Evolutionary conservation across 37 sponge, comb jelly and placozoan species (phyloP), one percentile per base, ranked within the genome.

Genomic region (Halisarca cf. caerulea): DNA sequence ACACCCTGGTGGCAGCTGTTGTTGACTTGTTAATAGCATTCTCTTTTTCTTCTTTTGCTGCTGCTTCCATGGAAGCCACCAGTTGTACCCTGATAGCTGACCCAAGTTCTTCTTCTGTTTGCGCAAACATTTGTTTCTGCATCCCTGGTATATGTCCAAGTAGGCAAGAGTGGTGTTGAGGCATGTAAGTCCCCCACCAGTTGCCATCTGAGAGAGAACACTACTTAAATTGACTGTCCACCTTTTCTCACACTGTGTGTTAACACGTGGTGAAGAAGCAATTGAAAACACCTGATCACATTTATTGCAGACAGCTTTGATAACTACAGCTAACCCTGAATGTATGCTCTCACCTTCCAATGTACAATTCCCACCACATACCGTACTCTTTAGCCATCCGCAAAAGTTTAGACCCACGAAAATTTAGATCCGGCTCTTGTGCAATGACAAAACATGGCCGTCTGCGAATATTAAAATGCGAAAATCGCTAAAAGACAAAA

Each of bases 151-250:
- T 59, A 23, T n/a, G n/a, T 81, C 82, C 45, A 85, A 3, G 20
- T 23, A 15, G 53, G 77, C 36, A 53, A 89, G 15, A 55, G 89
- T 42, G 7, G 55, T 60, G 39, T 84, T 34, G 36, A 89, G 59
- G 17, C 27, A 43, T 37, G 82, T 42, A n/a, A 66, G 82, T 1
- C 90, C 82, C 20, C 82, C 90, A 24, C 90, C 85, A 0, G 82
- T 80, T 15, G 66, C 5, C 85, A 89, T 80, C 51, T 89, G 82
- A 15, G 81, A 78, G 66, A 84, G 84, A 35, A 89, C 85, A 45
- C 78, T 85, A 51, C 73, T 72, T 24, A 79, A 27, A 24, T 84
- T 89, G 18, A 61, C 75, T 47, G 66, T 64, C 84, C 89, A 83
- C 34, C n/a, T n/a, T n/a, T 47, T 68, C 0, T 34, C 69, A 32